Evolutionary conservation across 30 jellyfish, hydroid and myxozoan genomes (phyloP), one percentile per base, ranked within the genome.

Genomic region (Pseudorhiza aurosa): DNA sequence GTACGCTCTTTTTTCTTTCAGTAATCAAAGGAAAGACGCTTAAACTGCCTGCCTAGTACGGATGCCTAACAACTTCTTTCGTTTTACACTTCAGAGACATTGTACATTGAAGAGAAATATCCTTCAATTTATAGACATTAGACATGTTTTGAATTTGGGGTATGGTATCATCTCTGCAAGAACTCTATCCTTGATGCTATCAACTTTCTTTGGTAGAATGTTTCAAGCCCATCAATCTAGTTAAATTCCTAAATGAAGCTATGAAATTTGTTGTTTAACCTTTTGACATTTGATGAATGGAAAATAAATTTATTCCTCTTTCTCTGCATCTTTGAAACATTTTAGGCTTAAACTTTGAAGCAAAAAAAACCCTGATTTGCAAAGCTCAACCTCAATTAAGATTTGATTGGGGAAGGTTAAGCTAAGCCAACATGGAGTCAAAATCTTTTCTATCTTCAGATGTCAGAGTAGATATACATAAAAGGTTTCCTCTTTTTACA

Each of bases 11-110:
- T 45, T 78, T 46, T 25, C 46, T 87, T 82, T 65, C 65, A 94
- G 99, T 94, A 31, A 89, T 94, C 93, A 88, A 94, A 53, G 99
- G 99, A 40, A 87, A 87, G 62, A 47, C 77, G 80, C 80, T 94
- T 88, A 94, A 88, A 63, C 65, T 94, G 46, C 99, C 99, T 42
- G 97, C 99, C 46, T 94, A 87, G 84, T 62, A 3, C 55, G 75
- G 75, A 57, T 43, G 55, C 60, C 55, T 72, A 11, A 9, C 60
- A 24, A 64, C 9, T 50, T 36, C 60, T 31, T 72, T 55, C 58
- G 55, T 25, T 50, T 28, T 22, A 45, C 46, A 21, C 58, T 32
- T 72, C 60, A 72, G 60, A 72, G 75, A 71, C 75, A 53, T 15
- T 53, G 67, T 53, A 24, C 24, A 19, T 53, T 53, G 36, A 6